Conservation (phyloP, 2,888 invertebrate species). For the Pristionchus maxplancki region DNA sequence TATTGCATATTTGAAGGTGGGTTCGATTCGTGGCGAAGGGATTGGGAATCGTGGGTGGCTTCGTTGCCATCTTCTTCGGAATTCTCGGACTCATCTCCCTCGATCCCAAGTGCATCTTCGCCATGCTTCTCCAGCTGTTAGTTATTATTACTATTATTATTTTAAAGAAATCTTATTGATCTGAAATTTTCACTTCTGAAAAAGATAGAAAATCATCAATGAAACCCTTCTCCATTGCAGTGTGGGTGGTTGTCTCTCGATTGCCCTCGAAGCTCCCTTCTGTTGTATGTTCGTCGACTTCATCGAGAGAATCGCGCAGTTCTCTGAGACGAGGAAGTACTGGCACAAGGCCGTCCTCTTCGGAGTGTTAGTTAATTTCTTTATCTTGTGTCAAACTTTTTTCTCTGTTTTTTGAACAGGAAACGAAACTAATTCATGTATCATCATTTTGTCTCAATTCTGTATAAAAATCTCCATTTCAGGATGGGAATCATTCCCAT, state of each 20-base stretch:
- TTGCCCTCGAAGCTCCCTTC: constrained; percentile 95
- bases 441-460: no score
- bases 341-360: constrained; percentile 77
- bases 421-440: no score
- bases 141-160: constrained; percentile 41
- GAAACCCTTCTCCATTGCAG: constrained; percentile 75
- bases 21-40: constrained; percentile 75
- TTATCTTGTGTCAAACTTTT: not conserved
- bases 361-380: constrained; percentile 62
- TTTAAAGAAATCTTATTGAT: not conserved
- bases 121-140: constrained; percentile 75
- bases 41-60: constrained; percentile 76
- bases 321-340: constrained; percentile 79
- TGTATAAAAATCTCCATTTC: no score
- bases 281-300: constrained; percentile 97
- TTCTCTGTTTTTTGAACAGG: not conserved
- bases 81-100: constrained; percentile 73
- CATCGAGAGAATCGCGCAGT: constrained; percentile 88
- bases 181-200: not conserved
- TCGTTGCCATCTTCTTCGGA: constrained; percentile 76
- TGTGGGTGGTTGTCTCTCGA: constrained; percentile 89
- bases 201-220: no score
- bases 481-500: constrained; percentile 89
- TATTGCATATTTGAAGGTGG: constrained; percentile 62
- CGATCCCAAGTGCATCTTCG: constrained; percentile 73